Percentiles rank a stretch among this genome's conserved stretches.
Conservation (phyloP, 1,140 invertebrate species). For the Drosophila bocqueti region DNA sequence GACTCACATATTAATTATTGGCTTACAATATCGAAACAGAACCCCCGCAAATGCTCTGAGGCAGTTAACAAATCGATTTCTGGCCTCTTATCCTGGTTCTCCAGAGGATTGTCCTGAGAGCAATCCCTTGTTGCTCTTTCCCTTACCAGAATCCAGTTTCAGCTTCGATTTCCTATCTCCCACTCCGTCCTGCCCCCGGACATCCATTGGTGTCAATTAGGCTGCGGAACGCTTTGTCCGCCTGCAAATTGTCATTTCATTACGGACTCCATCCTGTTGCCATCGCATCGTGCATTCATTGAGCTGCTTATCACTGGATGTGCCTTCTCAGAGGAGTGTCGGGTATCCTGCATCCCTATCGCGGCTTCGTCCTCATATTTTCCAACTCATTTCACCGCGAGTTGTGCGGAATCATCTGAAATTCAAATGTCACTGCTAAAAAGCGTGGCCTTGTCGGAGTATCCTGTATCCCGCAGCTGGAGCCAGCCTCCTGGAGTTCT, state of each 20-base stretch:
- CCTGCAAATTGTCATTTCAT: constrained; percentile 50
- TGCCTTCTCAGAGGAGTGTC: constrained; percentile 12
- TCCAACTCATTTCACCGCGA: constrained; percentile 76
- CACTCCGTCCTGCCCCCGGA: constrained; percentile 2
- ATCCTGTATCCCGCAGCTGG: constrained; percentile 1
- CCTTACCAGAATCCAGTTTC: constrained; percentile 10
- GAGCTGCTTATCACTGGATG: constrained; percentile 47
- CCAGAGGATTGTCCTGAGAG: constrained; percentile 8
- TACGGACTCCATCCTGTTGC: constrained; percentile 40
- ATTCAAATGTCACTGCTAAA: constrained; percentile 76
- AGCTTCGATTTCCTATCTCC: constrained; percentile 11
- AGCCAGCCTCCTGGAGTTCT: constrained; percentile 14
- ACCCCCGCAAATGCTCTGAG: constrained; percentile 25
- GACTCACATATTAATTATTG: constrained; percentile 14
- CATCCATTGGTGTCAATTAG: constrained; percentile 43
- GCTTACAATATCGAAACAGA: constrained; percentile 34
- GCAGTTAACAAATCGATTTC: constrained; percentile 47
- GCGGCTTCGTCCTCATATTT: constrained; percentile 63
- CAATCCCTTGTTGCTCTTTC: constrained; percentile 4
- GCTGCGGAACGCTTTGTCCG: constrained; percentile 34
- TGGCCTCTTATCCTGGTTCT: neutral
- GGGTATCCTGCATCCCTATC: constrained; percentile 18
- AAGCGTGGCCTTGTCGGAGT: constrained; percentile 54
- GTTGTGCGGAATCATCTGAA: constrained; percentile 61
- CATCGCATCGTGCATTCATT: constrained; percentile 49